Base-by-base conservation (phyloP, 2,888 invertebrate species). In the Brachyptera putata region DNA sequence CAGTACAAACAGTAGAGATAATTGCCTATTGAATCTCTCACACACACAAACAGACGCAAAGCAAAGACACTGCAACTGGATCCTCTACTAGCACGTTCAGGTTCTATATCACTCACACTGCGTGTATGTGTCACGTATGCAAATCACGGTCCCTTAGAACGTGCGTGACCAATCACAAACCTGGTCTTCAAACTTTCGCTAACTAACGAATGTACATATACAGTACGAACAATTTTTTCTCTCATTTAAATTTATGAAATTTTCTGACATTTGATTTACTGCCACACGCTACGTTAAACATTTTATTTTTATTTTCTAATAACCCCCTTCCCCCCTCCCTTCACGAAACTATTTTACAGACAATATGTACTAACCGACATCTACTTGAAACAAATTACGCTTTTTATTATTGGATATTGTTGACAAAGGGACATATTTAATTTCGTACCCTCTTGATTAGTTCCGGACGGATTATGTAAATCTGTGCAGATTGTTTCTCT, bases 381-480 rank as follows among this genome's bases (percentile, higher is more conserved):
- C 46, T 46, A 46, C 46, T 46, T 46, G 50, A 50, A 50, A 50
- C 50, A 50, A 50, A 50, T 50, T 50, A 50, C 50, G 50, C 30
- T 50, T 50, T 46, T 46, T n/a, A n/a, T 46, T 46, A 46, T 46
- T 46, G 46, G 46, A 46, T 46, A n/a, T n/a, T n/a, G 46, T 46
- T 46, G 46, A 46, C 46, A 46, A 46, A 46, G 46, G n/a, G 24
- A 46, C 46, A 46, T 46, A 24, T 46, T 46, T 46, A 46, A 46
- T 46, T 46, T 46, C 22, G 46, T 22, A 24, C 46, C 46, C 14
- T n/a, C 24, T 46, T 24, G 46, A 46, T 46, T 46, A 24, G 46
- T 24, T 13, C 21, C 46, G 46, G 21, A n/a, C 3, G 24, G 46
- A 46, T 46, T 46, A 46, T 46, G 46, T 46, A 46, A 46, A 46